Evolutionary conservation across 2,113 vertebrate species (phyloP).

Genomic region (Vulpes lagopus): DNA sequence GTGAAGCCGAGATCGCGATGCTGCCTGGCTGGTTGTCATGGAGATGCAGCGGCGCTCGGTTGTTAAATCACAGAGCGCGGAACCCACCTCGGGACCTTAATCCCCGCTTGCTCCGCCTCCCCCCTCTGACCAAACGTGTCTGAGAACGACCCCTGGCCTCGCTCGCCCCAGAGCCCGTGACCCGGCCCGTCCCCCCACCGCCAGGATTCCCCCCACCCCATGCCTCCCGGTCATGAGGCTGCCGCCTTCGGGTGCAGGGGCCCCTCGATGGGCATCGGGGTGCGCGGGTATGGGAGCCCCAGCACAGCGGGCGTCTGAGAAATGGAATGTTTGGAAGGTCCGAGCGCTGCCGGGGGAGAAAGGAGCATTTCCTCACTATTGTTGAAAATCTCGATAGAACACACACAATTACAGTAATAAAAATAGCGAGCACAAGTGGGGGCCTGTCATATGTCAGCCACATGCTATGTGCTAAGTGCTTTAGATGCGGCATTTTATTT

Average conservation of each 20-base stretch:
- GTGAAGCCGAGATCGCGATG: too few relatives aligned
- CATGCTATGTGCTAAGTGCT: neutral
- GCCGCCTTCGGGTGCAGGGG: accelerated
- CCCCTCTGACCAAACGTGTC: neutral
- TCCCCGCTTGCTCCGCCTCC: accelerated
- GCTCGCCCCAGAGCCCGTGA: accelerated
- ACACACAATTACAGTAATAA: neutral
- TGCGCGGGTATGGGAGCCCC: accelerated
- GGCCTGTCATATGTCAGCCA: accelerated
- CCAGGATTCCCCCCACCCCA: neutral
- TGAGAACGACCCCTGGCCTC: neutral
- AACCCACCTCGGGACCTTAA: accelerated
- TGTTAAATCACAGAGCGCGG: neutral
- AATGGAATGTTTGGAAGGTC: neutral
- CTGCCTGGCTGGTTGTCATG: neutral
- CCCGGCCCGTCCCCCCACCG: neutral
- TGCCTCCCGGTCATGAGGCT: accelerated
- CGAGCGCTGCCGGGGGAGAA: neutral
- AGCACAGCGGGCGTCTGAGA: neutral
- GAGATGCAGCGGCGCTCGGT: neutral
- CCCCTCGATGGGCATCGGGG: neutral
- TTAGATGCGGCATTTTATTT: neutral
- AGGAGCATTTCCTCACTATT: neutral
- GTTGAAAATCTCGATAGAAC: neutral
- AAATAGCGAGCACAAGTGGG: neutral